phyloP scores from a whole-genome alignment of 2,888 invertebrate genomes.

The Syrphus vitripennis region DNA sequence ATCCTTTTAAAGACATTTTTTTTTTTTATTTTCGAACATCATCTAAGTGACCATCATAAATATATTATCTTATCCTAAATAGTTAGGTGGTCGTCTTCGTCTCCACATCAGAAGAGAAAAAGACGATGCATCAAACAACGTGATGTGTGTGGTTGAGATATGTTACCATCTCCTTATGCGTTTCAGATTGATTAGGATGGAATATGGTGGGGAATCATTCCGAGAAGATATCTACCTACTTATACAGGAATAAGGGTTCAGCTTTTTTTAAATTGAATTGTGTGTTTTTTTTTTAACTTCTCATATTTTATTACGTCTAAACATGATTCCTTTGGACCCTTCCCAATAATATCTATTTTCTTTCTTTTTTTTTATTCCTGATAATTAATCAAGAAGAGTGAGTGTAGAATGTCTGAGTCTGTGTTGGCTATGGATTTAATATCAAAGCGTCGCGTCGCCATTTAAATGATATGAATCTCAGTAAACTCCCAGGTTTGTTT shows the following conservation, averaged over 20 bases:
- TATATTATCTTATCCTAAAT: constrained; percentile 59
- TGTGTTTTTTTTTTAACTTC: background rate
- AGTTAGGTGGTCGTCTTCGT: constrained; percentile 61
- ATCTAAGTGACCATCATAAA: constrained; percentile 56
- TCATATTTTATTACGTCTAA: background rate
- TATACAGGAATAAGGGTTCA: background rate
- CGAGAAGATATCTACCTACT: background rate
- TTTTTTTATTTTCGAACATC: background rate
- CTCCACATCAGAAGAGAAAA: background rate
- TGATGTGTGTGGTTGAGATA: constrained; percentile 60
- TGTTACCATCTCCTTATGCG: background rate
- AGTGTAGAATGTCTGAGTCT: background rate
- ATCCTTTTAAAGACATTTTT: constrained; percentile 10
- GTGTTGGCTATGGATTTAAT: constrained; percentile 51
- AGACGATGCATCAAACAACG: background rate
- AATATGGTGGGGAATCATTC: background rate
- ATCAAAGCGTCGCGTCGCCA: constrained; percentile 48
- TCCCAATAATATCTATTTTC: constrained; percentile 40
- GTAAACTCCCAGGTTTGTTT: constrained; percentile 56
- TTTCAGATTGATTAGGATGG: constrained; percentile 53
- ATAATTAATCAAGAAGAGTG: constrained; percentile 55
- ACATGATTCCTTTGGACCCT: constrained; percentile 9
- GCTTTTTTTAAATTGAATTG: background rate
- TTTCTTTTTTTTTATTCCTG: constrained; percentile 32
- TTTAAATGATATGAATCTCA: constrained; percentile 51